Percentiles rank a stretch among this genome's conserved stretches.
These are phyloP conservation scores for Entomobrya multifasciata DNA, from an alignment of 2,888 invertebrate species.

Conservation along the genomic window DNA sequence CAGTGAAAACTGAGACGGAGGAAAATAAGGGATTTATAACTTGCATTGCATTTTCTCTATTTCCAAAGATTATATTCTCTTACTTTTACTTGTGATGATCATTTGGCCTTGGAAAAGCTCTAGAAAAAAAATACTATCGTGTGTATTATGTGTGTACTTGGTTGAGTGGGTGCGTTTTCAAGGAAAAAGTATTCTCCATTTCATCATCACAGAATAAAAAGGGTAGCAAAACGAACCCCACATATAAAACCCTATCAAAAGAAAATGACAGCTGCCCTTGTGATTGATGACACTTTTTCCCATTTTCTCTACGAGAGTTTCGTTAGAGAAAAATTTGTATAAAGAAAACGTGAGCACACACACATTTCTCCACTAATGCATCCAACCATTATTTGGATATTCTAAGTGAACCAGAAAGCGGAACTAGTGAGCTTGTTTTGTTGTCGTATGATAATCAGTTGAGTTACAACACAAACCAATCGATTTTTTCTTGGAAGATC, in stretches of 20 bases:
- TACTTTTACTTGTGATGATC: too few species aligned
- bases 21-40: slow-evolving; percentile 35
- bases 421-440: neutral
- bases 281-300: slow-evolving; percentile 67
- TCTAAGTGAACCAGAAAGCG: neutral
- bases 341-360: neutral
- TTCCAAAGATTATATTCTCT: too few species aligned
- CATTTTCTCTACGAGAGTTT: slow-evolving; percentile 50
- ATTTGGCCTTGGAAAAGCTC: slow-evolving; percentile 44
- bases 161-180: too few species aligned
- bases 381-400: too few species aligned
- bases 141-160: too few species aligned
- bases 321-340: too few species aligned
- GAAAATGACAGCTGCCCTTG: slow-evolving; percentile 67
- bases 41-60: slow-evolving; percentile 30
- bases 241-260: slow-evolving; percentile 56
- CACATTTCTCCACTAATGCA: neutral
- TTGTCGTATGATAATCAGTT: slow-evolving; percentile 2
- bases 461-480: neutral
- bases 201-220: slow-evolving; percentile 27
- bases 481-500: neutral
- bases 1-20: slow-evolving; percentile 48
- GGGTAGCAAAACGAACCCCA: slow-evolving; percentile 25
- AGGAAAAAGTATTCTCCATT: too few species aligned
- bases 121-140: neutral